phyloP scores from a whole-genome alignment of 1,140 invertebrate genomes.

The Lucilia sericata region DNA sequence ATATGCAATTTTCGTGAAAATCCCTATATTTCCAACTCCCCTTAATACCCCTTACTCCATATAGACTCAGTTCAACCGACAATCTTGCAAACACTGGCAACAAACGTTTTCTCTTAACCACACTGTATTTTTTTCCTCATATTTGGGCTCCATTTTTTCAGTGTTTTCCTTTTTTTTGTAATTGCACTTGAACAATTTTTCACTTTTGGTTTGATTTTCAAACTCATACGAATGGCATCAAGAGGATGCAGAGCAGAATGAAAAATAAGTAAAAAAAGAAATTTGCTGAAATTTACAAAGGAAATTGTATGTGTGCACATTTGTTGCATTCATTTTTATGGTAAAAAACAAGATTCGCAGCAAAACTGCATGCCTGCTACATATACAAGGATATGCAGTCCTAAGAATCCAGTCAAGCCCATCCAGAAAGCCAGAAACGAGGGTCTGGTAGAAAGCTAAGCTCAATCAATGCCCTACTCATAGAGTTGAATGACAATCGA shows the following conservation, averaged over 20 bases:
- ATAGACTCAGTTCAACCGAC: neutral
- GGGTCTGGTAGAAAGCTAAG: no score
- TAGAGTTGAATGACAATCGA: no score
- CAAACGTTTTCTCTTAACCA: slow-evolving; percentile 21
- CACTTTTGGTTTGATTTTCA: slow-evolving; percentile 42
- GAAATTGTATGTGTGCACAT: slow-evolving; percentile 35
- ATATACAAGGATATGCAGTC: neutral
- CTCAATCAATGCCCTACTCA: no score
- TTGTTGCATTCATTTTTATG: slow-evolving; percentile 33
- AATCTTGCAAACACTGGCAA: slow-evolving; percentile 14
- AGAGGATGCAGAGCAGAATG: slow-evolving; percentile 6
- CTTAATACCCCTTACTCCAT: neutral
- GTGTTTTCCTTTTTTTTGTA: slow-evolving; percentile 4
- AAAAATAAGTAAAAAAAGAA: slow-evolving; percentile 4
- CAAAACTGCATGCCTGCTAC: neutral
- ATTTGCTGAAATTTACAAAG: slow-evolving; percentile 23
- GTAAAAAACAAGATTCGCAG: neutral
- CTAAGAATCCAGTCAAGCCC: neutral
- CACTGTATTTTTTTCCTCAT: neutral
- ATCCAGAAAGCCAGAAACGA: neutral
- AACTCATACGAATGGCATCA: slow-evolving; percentile 18
- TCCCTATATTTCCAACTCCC: slow-evolving; percentile 5
- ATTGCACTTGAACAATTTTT: slow-evolving; percentile 44
- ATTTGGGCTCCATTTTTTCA: neutral
- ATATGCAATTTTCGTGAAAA: slow-evolving; percentile 25